A percentile compares a stretch with the other conserved stretches of the same genome.
Conservation (phyloP, 2,113 vertebrate genomes). For the Tragelaphus scriptus region DNA sequence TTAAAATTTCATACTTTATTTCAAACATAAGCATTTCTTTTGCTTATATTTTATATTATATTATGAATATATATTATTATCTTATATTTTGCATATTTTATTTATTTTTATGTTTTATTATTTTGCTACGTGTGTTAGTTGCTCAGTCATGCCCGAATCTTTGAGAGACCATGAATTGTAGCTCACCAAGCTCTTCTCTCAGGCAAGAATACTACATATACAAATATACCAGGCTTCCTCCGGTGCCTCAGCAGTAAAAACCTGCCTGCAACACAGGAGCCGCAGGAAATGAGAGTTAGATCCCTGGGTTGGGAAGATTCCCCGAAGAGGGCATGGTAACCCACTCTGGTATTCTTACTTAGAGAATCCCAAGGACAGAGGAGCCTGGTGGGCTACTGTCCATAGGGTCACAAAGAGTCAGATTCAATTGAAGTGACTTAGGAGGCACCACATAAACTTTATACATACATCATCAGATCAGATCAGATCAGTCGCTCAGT, state of each 20-base stretch:
- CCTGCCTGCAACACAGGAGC: neutral
- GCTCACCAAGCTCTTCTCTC: neutral
- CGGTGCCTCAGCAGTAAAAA: neutral
- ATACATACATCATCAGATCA: neutral
- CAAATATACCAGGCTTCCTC: neutral
- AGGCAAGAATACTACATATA: neutral
- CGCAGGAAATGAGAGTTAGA: fast-evolving
- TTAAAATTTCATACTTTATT: neutral
- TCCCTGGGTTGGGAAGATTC: neutral
- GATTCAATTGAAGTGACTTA: neutral
- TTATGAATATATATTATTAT: neutral
- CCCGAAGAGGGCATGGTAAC: neutral
- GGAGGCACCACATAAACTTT: neutral
- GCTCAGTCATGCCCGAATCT: neutral
- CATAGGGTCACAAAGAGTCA: neutral
- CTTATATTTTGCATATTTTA: neutral
- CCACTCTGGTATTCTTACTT: neutral
- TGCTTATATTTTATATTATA: neutral
- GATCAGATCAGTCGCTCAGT: too few relatives aligned
- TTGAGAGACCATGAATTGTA: neutral
- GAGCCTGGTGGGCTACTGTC: neutral
- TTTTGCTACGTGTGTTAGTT: neutral
- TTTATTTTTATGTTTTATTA: neutral
- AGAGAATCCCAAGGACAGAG: neutral
- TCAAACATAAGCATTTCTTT: neutral